These are phyloP conservation scores for Drosophila prosaltans DNA, from an alignment of 1,140 invertebrate species.

Conservation along the genomic window DNA sequence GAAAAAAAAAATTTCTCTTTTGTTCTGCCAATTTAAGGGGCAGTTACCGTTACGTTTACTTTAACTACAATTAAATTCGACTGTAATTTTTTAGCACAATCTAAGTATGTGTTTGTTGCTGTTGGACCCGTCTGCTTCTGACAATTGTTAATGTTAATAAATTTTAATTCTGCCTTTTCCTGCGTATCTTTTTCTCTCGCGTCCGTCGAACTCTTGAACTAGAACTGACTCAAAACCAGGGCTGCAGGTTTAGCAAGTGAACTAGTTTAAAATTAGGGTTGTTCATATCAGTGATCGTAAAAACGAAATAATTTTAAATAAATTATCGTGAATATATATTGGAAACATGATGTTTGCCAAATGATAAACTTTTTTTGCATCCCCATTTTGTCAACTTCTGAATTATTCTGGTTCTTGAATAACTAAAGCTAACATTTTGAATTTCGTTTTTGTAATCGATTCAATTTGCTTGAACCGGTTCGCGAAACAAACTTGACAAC, in stretches of 20 bases:
- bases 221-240: slow-evolving; percentile 2
- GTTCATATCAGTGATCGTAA: neutral
- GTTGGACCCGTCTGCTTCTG: neutral
- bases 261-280: neutral
- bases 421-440: too few relatives aligned
- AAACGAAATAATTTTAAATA: neutral
- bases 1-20: slow-evolving; percentile 72
- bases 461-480: neutral
- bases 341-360: too few relatives aligned
- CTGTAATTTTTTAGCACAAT: slow-evolving; percentile 1
- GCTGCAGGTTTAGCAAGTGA: neutral
- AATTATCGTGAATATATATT: neutral
- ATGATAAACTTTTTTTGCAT: too few relatives aligned
- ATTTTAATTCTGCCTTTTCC: slow-evolving; percentile 10
- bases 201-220: slow-evolving; percentile 11
- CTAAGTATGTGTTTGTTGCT: neutral
- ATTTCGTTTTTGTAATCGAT: neutral
- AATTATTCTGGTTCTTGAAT: too few relatives aligned
- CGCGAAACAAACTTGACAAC: neutral
- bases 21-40: slow-evolving; percentile 43
- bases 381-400: too few relatives aligned
- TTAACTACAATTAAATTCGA: neutral
- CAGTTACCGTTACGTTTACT: slow-evolving; percentile 23
- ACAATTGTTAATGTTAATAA: slow-evolving; percentile 11
- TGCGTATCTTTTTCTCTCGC: slow-evolving; percentile 9